phyloP scores from a whole-genome alignment of 2,888 invertebrate species.

The Sipha maydis region DNA sequence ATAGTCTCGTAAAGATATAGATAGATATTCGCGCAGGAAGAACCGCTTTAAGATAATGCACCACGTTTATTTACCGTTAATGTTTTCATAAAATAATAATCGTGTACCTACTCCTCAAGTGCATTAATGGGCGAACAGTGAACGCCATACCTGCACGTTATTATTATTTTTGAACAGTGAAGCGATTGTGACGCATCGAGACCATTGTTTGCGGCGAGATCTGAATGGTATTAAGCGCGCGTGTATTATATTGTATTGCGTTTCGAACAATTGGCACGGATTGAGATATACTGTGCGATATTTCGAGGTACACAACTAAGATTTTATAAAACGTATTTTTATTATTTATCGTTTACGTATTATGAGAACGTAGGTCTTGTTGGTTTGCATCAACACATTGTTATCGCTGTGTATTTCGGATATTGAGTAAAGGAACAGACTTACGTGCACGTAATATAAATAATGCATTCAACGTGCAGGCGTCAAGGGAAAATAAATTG shows the following conservation, averaged over 20 bases:
- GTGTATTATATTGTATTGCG: background rate
- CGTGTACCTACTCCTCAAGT: background rate
- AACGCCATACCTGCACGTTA: background rate
- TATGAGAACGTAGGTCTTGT: too few species aligned
- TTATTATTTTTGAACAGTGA: background rate
- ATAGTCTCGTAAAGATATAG: background rate
- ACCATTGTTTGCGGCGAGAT: constrained; percentile 8
- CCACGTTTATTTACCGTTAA: constrained; percentile 39
- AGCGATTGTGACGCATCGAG: constrained; percentile 15
- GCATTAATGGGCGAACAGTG: background rate
- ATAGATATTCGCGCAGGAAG: constrained; percentile 11
- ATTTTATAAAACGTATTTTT: too few species aligned
- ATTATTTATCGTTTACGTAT: too few species aligned
- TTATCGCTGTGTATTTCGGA: too few species aligned
- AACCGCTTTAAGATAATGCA: constrained; percentile 19
- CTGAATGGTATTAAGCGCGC: background rate
- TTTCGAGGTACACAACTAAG: too few species aligned
- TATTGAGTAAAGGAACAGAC: too few species aligned
- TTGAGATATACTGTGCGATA: too few species aligned
- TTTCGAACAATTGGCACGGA: background rate
- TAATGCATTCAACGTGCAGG: background rate
- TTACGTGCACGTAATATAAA: background rate
- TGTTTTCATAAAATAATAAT: constrained; percentile 7
- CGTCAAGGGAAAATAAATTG: background rate
- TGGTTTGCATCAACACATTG: too few species aligned